Conservation (phyloP, 1,140 invertebrate species). For the Cydia amplana region DNA sequence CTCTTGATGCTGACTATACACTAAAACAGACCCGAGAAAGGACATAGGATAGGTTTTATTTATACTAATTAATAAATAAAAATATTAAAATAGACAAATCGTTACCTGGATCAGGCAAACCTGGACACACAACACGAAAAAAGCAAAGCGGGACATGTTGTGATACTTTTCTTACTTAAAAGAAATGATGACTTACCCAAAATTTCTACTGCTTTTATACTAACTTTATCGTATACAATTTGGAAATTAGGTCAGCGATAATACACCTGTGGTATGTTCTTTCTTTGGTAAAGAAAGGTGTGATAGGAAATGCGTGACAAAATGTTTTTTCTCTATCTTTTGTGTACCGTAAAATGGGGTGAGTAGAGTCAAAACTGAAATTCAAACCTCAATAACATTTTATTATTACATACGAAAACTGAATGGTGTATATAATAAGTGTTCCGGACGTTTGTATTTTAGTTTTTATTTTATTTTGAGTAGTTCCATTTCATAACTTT, state of each 20-base stretch:
- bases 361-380: no score
- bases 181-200: background rate
- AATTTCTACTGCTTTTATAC: background rate
- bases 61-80: no score
- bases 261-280: background rate
- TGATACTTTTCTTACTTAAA: background rate
- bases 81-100: background rate
- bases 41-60: no score
- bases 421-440: no score
- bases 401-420: no score
- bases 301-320: background rate
- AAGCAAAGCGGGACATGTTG: conserved; percentile 35
- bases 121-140: conserved; percentile 36
- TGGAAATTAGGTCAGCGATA: background rate
- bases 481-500: no score
- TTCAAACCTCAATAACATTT: no score
- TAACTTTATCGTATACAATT: background rate
- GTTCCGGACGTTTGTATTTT: no score
- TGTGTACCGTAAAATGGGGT: no score
- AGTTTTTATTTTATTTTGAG: no score
- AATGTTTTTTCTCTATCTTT: background rate
- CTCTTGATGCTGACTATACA: no score
- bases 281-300: background rate
- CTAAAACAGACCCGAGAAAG: no score
- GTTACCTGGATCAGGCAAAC: conserved; percentile 36